phyloP scores from a whole-genome alignment of 2,113 vertebrate species.

The Phainopepla nitens region DNA sequence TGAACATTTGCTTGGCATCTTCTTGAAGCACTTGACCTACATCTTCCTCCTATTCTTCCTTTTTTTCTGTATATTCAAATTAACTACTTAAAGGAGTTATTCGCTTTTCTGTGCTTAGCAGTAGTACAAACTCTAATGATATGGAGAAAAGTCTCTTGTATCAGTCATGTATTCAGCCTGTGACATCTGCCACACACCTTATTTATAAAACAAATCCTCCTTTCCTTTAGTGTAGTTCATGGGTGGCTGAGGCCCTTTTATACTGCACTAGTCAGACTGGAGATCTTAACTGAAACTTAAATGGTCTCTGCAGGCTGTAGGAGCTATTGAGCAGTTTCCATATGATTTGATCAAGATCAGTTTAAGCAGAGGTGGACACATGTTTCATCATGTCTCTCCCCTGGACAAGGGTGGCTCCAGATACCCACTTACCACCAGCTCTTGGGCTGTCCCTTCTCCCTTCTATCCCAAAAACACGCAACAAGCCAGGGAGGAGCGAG shows the following conservation, averaged over 20 bases:
- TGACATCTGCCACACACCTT: neutral
- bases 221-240: neutral
- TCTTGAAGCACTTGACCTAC: constrained; percentile 45
- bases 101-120: neutral
- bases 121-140: neutral
- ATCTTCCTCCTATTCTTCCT: constrained; percentile 29
- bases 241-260: neutral
- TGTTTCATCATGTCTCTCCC: neutral
- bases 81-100: neutral
- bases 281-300: neutral
- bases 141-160: neutral
- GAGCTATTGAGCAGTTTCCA: neutral
- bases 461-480: neutral
- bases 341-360: neutral
- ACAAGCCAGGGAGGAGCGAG: neutral
- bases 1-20: neutral
- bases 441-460: neutral
- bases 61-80: constrained; percentile 7
- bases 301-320: neutral
- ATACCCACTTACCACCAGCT: neutral
- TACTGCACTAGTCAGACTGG: neutral
- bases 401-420: neutral
- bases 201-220: neutral
- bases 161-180: neutral
- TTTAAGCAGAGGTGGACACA: neutral